Evolutionary conservation across 2,113 vertebrate genomes (phyloP).

Genomic region (Anseranas semipalmata): DNA sequence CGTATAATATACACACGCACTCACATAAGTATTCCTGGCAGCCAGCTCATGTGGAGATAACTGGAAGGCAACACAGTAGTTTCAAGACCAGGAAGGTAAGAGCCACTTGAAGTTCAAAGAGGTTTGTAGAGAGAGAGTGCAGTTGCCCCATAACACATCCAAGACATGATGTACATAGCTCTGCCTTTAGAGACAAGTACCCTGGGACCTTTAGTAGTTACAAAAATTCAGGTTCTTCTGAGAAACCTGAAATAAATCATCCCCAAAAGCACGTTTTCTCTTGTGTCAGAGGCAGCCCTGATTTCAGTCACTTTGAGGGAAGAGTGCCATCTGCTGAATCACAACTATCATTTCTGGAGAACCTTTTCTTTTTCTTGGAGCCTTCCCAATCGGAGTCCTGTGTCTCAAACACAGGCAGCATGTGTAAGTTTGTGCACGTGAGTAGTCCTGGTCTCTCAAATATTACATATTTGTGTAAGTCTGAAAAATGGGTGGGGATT

Average conservation of each 20-base stretch:
- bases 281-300: background rate
- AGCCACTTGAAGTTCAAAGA: slow-evolving; percentile 5
- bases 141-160: background rate
- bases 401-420: background rate
- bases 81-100: background rate
- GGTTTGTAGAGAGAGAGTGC: background rate
- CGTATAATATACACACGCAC: background rate
- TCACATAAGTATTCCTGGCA: background rate
- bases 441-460: background rate
- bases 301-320: slow-evolving; percentile 11
- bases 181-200: background rate
- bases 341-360: background rate
- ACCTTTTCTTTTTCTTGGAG: background rate
- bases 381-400: background rate
- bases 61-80: background rate
- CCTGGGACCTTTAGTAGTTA: background rate
- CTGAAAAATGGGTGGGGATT: background rate
- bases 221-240: background rate
- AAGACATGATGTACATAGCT: accelerated
- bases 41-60: background rate
- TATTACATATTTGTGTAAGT: background rate
- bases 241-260: background rate
- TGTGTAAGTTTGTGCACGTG: background rate
- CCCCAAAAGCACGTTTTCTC: background rate
- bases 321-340: slow-evolving; percentile 72